Evolutionary conservation across 2,888 invertebrate species (phyloP), one percentile per base, ranked within the genome.

Genomic region (Chymomyza caudatula): DNA sequence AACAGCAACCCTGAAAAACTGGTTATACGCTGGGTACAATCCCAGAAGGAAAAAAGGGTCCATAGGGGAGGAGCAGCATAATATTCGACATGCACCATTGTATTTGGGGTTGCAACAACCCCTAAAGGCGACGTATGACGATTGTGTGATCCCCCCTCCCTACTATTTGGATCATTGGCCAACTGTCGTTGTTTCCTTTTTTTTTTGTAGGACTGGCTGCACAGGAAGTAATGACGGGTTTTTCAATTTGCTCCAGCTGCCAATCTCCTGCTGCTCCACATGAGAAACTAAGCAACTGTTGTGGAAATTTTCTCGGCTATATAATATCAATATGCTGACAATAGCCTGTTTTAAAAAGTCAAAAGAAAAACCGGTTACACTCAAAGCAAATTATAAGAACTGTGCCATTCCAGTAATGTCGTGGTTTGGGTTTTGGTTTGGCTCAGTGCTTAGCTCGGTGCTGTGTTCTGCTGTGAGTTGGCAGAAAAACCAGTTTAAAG

Each of bases 401-500:
- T 82, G 86, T 82, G 82, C 82, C 82, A 82, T 82, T 82, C 78
- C 78, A 78, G 78, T 74, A 77, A 77, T 49, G 44, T 23, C 29
- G 29, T 37, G 29, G 29, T 37, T 37, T 37, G 29, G 25, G 25
- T 25, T 25, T 25, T 37, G 29, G 29, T 37, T 37, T 3, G 29
- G 29, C 29, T 37, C 29, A 11, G 29, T 37, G 29, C 29, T 37
- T 37, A 2, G 29, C 6, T 25, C 25, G 4, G 25, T 25, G 4
- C 5, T 23, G 23, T 23, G 23, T 23, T 25, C 6, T 25, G 42
- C 6, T 25, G 42, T 60, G 29, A 42, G 74, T 71, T 84, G 85
- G 85, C 83, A 78, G 82, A 78, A 81, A 86, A 82, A 82, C 82
- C 86, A 82, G 82, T 82, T 82, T 82, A 69, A 76, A 84, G 76